Base-by-base conservation (phyloP, 2,797 vertebrate genomes). In the Champsocephalus gunnari region DNA sequence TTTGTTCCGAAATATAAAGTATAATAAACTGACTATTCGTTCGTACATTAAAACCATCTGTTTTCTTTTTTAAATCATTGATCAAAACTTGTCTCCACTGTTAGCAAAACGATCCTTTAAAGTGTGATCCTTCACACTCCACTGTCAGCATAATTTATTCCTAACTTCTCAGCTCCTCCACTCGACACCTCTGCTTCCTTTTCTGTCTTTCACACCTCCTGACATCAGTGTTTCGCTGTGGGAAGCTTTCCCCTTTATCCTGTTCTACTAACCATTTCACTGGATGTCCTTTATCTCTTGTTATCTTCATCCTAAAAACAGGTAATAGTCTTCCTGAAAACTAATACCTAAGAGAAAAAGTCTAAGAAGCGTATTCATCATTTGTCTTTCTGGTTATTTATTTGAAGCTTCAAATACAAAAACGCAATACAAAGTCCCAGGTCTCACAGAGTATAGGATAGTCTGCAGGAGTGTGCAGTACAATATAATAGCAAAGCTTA, bases 141-240 rank as follows among this genome's bases (percentile, higher is more conserved):
- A 21, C 14, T 21, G 0, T 50, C 5, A n/a, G 12, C 19, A 34
- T 34, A 16, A 16, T 44, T 38, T 59, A 5, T 41, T 64, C 47
- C 21, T n/a, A 11, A 21, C 21, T 57, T 48, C 67, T 49, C 56
- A n/a, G 24, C 70, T 73, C 3, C 67, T 8, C 38, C 62, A 17
- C 34, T 21, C 41, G 21, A 71, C 47, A 64, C 32, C 54, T 60
- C 49, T 50, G 16, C 54, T 54, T 45, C 38, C 21, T 38, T 17
- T 45, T 32, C 34, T 55, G 54, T 60, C 44, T 13, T 45, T 66
- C 54, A 56, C 51, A 54, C 60, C 50, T 71, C 16, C 48, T 63
- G 48, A 49, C 53, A 50, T 45, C 66, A 0, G n/a, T 47, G 58
- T 63, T n/a, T 55, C 24, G 3, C n/a, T 62, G 47, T 45, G n/a